A percentile compares a stretch with the other conserved stretches of the same genome.
Conservation (phyloP, 2,888 invertebrate species). For the Caenorhabditis afra region DNA sequence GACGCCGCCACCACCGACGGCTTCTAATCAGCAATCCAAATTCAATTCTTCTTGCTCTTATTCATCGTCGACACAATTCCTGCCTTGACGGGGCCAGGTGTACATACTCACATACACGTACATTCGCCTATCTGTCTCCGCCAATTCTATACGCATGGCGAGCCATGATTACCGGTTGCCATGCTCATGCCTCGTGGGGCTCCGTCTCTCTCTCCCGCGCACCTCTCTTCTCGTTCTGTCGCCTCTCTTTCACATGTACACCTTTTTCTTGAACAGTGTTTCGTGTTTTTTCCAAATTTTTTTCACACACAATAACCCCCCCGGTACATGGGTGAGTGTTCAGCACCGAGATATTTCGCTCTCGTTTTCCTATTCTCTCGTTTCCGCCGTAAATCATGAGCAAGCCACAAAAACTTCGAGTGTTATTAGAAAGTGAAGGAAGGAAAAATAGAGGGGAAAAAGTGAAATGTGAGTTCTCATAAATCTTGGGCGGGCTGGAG, state of each 20-base stretch:
- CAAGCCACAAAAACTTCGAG: no score
- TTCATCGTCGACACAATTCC: slow-evolving; percentile 43
- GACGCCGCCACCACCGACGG: neutral
- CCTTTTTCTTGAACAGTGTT: no score
- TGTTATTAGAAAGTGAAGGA: no score
- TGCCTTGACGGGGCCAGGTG: slow-evolving; percentile 24
- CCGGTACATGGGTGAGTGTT: no score
- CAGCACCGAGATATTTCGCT: no score
- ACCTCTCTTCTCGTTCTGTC: slow-evolving; percentile 23
- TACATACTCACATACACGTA: slow-evolving; percentile 33
- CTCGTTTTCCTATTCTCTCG: no score
- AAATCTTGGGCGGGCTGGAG: neutral
- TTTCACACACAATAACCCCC: no score
- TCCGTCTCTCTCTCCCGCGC: slow-evolving; percentile 39
- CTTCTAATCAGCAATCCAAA: slow-evolving; percentile 54
- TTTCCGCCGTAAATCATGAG: no score
- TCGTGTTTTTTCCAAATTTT: no score
- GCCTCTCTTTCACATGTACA: slow-evolving; percentile 11
- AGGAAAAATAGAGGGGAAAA: no score
- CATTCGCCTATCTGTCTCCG: slow-evolving; percentile 52
- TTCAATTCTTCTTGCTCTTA: slow-evolving; percentile 58
- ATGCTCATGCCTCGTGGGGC: slow-evolving; percentile 37
- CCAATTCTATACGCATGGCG: slow-evolving; percentile 50
- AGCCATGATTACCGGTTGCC: slow-evolving; percentile 57
- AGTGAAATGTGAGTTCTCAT: no score